Conservation (phyloP, 2,113 vertebrate species). For the Patagioenas fasciata region DNA sequence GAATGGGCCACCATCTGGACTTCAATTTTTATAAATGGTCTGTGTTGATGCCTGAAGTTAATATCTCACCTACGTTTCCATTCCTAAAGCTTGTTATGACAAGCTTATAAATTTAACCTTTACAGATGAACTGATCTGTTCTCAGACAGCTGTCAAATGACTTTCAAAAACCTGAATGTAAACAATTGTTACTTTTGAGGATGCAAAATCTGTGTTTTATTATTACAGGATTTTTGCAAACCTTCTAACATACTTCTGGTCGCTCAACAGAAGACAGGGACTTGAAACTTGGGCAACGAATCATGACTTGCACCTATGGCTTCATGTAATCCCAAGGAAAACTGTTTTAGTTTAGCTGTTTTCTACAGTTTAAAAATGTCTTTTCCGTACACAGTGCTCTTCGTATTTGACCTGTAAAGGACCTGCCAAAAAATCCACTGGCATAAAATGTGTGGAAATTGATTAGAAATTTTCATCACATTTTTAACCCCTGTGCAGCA, state of each 20-base stretch:
- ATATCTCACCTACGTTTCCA: not conserved
- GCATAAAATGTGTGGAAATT: not conserved
- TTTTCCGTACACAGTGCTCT: not conserved
- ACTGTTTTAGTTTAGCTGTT: not conserved
- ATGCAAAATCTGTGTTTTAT: not conserved
- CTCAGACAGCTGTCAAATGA: not conserved
- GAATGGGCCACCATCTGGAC: not conserved
- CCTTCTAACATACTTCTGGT: not conserved
- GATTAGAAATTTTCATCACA: not conserved
- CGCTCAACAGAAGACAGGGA: not conserved
- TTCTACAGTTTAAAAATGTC: not conserved
- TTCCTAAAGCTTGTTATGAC: not conserved
- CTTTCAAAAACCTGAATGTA: not conserved
- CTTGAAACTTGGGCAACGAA: not conserved
- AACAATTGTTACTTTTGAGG: not conserved
- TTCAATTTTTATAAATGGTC: not conserved
- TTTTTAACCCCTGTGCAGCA: not conserved
- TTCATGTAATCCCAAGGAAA: not conserved
- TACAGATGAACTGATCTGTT: constrained; percentile 2
- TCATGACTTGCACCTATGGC: not conserved
- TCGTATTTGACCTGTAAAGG: not conserved
- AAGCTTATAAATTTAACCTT: not conserved
- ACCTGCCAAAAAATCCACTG: not conserved
- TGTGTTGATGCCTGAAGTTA: constrained; percentile 12
- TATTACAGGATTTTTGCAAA: not conserved